Evolutionary conservation across 1,140 invertebrate genomes (phyloP), one percentile per base, ranked within the genome.

Genomic region (Heliconius eleuchia): DNA sequence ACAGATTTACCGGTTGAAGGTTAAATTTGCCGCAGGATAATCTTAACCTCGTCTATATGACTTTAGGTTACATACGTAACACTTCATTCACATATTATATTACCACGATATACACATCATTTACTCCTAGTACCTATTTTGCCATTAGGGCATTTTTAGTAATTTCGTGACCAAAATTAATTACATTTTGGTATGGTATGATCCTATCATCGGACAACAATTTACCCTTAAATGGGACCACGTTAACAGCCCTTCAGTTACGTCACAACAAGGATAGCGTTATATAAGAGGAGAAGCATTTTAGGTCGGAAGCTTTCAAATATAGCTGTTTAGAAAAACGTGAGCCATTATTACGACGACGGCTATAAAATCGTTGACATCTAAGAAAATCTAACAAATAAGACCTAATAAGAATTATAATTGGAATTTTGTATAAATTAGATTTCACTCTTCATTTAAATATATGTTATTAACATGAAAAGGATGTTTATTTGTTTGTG

Each of bases 201-300:
- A 23, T 23, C 23, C 23, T 23, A 23, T 60, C 55, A 42, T 18
- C 39, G 6, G n/a, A 19, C 23, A 71, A 72, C 60, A 71, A 79
- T 30, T 71, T n/a, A 46, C 30, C 72, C 72, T 11, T 71, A 77
- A 73, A 80, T 50, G 66, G 71, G 71, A 73, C 30, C 76, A 71
- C 66, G 73, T 79, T 23, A 76, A 23, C 55, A 60, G 71, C 76
- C 70, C 52, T 79, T 71, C 73, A 80, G 84, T 91, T 92, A 92
- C 91, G 91, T 91, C 91, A 92, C 83, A 82, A 86, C 73, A 88
- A 89, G 86, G 87, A 89, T 84, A 76, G 72, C 42, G 83, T 91
- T 91, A 91, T 90, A 89, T 91, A 92, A 92, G 27, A 71, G 27
- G 70, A 71, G 27, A 16, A 71, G 11, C 70, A 71, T 71, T 71